A percentile compares a stretch with the other conserved stretches of the same genome.
Conservation (phyloP, 2,888 invertebrate species). For the Latrodectus elegans region DNA sequence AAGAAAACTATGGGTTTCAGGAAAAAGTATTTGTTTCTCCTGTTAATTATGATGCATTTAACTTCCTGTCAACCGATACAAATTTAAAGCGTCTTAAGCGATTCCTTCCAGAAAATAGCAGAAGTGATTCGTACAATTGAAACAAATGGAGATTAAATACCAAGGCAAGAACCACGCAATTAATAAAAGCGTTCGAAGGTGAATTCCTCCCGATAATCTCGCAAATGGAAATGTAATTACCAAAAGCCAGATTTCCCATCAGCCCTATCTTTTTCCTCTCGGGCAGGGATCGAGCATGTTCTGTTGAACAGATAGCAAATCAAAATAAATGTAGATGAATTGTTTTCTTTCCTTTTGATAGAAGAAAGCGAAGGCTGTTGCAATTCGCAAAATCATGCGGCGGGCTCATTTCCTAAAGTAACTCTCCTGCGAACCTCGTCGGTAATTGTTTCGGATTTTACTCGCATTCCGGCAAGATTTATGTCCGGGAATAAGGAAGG, state of each 20-base stretch:
- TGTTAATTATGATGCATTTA: too few relatives aligned
- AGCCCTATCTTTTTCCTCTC: neutral
- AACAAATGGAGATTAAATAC: too few relatives aligned
- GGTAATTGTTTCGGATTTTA: slow-evolving; percentile 56
- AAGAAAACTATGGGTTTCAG: too few relatives aligned
- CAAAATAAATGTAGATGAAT: slow-evolving; percentile 65
- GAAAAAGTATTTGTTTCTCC: too few relatives aligned
- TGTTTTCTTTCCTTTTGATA: slow-evolving; percentile 33
- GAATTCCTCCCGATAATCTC: slow-evolving; percentile 59
- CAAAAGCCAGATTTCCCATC: slow-evolving; percentile 32
- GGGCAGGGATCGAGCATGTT: neutral
- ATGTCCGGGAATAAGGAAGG: neutral
- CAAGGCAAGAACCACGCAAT: slow-evolving; percentile 18
- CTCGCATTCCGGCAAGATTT: neutral
- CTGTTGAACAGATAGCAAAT: slow-evolving; percentile 32
- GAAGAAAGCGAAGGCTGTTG: slow-evolving; percentile 12
- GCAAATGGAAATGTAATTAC: slow-evolving; percentile 68
- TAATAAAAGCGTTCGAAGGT: slow-evolving; percentile 63
- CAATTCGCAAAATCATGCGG: slow-evolving; percentile 65
- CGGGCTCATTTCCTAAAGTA: slow-evolving; percentile 65
- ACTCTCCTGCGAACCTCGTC: slow-evolving; percentile 32
- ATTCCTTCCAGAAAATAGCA: too few relatives aligned
- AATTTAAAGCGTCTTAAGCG: too few relatives aligned
- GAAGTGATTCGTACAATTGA: too few relatives aligned
- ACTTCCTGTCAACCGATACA: too few relatives aligned